Evolutionary conservation across 2,113 vertebrate genomes (phyloP).

Genomic region (Promerops cafer): DNA sequence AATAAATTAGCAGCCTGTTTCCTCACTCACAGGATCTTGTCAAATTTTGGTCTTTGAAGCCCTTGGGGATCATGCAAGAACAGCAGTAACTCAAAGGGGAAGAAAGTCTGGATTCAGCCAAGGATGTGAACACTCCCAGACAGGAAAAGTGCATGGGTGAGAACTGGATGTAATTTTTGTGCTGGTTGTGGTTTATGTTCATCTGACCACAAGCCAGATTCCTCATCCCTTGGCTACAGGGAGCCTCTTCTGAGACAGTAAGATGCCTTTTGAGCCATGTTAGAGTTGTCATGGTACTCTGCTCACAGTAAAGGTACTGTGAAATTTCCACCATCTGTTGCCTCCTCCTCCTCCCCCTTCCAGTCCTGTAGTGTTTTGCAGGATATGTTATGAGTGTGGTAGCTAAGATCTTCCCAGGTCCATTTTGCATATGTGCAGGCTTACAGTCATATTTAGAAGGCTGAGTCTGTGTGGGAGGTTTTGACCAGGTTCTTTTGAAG

Average conservation of each 20-base stretch:
- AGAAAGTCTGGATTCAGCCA: neutral
- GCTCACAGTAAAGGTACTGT: neutral
- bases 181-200: neutral
- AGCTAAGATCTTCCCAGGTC: neutral
- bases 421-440: neutral
- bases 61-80: neutral
- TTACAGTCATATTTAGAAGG: neutral
- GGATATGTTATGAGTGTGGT: neutral
- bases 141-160: neutral
- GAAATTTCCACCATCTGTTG: neutral
- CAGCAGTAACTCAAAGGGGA: neutral
- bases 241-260: neutral
- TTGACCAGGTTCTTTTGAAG: neutral
- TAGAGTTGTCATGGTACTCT: neutral
- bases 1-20: neutral
- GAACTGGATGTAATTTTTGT: neutral
- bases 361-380: neutral
- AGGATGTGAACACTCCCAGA: neutral
- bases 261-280: neutral
- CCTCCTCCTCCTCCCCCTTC: neutral
- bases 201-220: neutral
- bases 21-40: neutral
- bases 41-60: neutral
- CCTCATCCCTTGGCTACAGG: neutral
- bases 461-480: neutral